Conservation (phyloP, 2,113 vertebrate genomes). For the Nothobranchius kuhntae region DNA sequence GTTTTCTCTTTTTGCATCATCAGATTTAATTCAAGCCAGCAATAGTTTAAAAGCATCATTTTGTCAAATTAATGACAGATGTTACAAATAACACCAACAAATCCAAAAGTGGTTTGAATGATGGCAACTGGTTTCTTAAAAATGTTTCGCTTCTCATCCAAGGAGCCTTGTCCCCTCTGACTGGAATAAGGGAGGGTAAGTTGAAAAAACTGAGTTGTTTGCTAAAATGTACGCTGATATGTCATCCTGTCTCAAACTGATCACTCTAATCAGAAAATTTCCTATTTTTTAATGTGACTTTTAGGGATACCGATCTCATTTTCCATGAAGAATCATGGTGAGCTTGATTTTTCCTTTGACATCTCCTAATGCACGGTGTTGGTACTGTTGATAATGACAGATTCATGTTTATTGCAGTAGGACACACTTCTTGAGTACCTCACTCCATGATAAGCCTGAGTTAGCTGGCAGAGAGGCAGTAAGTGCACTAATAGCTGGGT, state of each 20-base stretch:
- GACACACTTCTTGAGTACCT: conserved; percentile 56
- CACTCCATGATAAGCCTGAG: conserved; percentile 52
- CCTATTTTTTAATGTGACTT: background rate
- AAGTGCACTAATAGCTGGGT: conserved; percentile 76
- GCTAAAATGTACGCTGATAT: too few species aligned
- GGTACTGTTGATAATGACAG: conserved; percentile 33
- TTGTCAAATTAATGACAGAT: background rate
- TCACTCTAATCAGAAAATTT: background rate
- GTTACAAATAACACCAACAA: background rate
- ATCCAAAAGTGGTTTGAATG: too few species aligned
- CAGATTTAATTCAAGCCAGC: background rate
- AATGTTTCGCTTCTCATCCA: too few species aligned
- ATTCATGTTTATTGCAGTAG: conserved; percentile 75
- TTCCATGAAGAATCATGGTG: background rate
- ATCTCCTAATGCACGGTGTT: conserved; percentile 7
- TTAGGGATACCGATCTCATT: background rate
- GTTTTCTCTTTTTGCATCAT: background rate
- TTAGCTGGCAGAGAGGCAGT: conserved; percentile 55
- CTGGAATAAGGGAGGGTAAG: too few species aligned
- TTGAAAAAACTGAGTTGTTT: too few species aligned
- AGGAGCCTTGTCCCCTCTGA: too few species aligned
- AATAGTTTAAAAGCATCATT: background rate
- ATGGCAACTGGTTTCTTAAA: too few species aligned
- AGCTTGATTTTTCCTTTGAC: background rate
- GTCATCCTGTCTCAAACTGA: too few species aligned